These are phyloP conservation scores for Leistus spinibarbis DNA, from an alignment of 2,888 invertebrate genomes.

Conservation along the genomic window DNA sequence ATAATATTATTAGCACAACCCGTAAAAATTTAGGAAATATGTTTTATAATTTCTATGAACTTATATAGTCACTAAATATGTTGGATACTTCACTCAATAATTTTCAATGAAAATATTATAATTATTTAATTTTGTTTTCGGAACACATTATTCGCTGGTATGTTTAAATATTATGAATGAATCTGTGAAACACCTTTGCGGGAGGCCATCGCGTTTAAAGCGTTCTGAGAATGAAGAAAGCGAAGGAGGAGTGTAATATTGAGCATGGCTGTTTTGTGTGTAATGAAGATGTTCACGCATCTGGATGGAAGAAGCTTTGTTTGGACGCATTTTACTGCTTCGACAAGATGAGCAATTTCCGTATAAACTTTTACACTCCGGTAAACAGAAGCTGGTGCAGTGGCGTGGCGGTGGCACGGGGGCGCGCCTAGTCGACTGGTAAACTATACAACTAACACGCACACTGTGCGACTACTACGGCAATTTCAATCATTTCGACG, in stretches of 20 bases:
- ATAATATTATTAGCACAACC: too few relatives aligned
- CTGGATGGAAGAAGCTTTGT: slow-evolving; percentile 4
- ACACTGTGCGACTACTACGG: neutral
- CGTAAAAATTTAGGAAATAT: too few relatives aligned
- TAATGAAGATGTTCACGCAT: slow-evolving; percentile 3
- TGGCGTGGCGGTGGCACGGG: too few relatives aligned
- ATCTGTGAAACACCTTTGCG: neutral
- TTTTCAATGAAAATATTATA: too few relatives aligned
- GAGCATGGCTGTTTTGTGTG: neutral
- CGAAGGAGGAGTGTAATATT: neutral
- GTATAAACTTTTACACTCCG: slow-evolving; percentile 9
- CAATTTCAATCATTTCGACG: slow-evolving; percentile 1
- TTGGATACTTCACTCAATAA: too few relatives aligned
- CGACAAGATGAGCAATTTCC: slow-evolving; percentile 11
- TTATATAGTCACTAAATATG: too few relatives aligned
- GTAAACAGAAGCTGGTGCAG: slow-evolving; percentile 7
- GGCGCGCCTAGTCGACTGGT: neutral
- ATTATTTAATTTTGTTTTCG: too few relatives aligned
- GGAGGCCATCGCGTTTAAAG: neutral
- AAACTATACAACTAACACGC: slow-evolving; percentile 11
- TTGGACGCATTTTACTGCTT: slow-evolving; percentile 7
- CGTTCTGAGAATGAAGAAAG: neutral
- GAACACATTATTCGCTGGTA: neutral
- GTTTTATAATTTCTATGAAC: too few relatives aligned
- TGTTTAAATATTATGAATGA: neutral